These are phyloP conservation scores for Spea multiplicata DNA, from an alignment of 2,113 vertebrate genomes.

Conservation along the genomic window DNA sequence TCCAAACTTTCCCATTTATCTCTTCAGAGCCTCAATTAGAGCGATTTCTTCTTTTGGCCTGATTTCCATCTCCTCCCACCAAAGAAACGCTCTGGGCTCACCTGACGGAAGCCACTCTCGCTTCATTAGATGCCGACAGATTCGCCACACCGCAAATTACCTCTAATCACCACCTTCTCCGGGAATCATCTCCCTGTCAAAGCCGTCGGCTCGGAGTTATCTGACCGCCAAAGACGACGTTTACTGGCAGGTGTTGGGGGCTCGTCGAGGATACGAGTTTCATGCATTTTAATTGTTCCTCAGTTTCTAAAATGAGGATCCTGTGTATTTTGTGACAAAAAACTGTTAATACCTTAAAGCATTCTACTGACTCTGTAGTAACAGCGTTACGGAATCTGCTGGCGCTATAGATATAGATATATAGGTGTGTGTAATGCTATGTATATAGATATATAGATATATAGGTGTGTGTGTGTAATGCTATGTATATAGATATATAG, in stretches of 20 bases:
- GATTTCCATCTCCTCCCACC: slow-evolving; percentile 60
- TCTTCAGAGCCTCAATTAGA: slow-evolving; percentile 66
- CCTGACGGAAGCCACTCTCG: slow-evolving; percentile 66
- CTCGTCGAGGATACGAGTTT: slow-evolving; percentile 17
- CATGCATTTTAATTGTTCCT: neutral
- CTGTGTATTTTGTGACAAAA: too few relatives aligned
- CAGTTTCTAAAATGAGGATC: too few relatives aligned
- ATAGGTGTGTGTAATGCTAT: too few relatives aligned
- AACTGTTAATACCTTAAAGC: too few relatives aligned
- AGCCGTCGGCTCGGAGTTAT: slow-evolving; percentile 24
- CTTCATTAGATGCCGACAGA: slow-evolving; percentile 72
- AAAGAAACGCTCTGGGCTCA: slow-evolving; percentile 64
- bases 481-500: too few relatives aligned
- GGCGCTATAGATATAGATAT: too few relatives aligned
- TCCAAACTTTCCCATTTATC: slow-evolving; percentile 62
- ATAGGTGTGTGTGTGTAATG: too few relatives aligned
- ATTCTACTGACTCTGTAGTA: too few relatives aligned
- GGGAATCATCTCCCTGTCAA: slow-evolving; percentile 36
- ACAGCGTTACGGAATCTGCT: too few relatives aligned
- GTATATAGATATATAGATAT: too few relatives aligned
- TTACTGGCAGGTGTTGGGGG: slow-evolving; percentile 38
- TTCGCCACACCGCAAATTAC: slow-evolving; percentile 64
- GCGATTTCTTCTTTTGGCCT: slow-evolving; percentile 55
- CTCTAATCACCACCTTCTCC: slow-evolving; percentile 68
- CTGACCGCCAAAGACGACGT: neutral